Evolutionary conservation across 2,797 vertebrate species (phyloP).

Genomic region (Centropyge bicolor): DNA sequence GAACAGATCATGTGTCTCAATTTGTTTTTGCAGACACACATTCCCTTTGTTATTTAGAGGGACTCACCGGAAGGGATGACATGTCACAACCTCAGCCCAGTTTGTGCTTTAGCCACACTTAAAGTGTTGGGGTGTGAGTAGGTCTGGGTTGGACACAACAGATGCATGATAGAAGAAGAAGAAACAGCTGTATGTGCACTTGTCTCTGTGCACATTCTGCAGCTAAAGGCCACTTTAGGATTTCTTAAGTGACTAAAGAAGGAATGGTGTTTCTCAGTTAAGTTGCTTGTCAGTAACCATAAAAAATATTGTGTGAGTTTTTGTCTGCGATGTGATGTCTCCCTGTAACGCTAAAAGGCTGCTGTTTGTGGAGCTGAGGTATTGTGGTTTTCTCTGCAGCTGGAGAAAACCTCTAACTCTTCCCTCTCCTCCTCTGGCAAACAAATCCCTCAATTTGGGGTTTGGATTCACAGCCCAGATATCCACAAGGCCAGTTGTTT

Average conservation of each 20-base stretch:
- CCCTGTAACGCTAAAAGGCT: conserved; percentile 27
- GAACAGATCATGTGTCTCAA: not conserved
- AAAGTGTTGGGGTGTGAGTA: not conserved
- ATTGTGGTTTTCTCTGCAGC: conserved; percentile 60
- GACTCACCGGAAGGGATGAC: conserved; percentile 11
- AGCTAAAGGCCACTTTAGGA: not conserved
- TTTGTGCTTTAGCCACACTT: conserved; percentile 24
- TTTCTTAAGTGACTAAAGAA: not conserved
- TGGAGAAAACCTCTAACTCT: conserved; percentile 60
- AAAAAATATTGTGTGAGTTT: conserved; percentile 8
- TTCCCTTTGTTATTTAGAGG: not conserved
- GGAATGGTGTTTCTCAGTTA: not conserved
- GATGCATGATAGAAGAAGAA: not conserved
- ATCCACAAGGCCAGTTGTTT: conserved; percentile 45
- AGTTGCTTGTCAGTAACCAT: conserved; percentile 10
- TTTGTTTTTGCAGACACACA: not conserved
- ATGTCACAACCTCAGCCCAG: conserved; percentile 11
- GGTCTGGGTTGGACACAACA: not conserved
- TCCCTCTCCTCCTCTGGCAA: conserved; percentile 64
- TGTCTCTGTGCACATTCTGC: not conserved
- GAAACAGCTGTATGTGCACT: not conserved
- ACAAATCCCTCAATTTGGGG: conserved; percentile 66
- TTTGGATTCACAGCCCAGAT: conserved; percentile 58
- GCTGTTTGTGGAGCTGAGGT: conserved; percentile 56
- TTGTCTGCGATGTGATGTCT: conserved; percentile 9